These are phyloP conservation scores for Agrochola litura DNA, from an alignment of 2,888 invertebrate species.

Conservation along the genomic window DNA sequence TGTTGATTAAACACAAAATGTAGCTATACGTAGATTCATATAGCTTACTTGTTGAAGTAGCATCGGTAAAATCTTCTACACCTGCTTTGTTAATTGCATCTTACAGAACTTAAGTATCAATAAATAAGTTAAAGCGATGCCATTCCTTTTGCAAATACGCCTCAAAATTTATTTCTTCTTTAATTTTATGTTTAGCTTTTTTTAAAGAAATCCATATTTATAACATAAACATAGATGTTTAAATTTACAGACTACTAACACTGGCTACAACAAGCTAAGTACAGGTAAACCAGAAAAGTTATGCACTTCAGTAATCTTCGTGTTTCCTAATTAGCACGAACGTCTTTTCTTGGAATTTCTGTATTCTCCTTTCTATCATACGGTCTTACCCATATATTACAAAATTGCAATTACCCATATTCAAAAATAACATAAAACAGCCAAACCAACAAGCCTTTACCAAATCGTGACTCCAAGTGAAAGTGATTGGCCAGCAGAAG, in stretches of 20 bases:
- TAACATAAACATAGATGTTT: too few relatives aligned
- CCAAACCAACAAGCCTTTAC: conserved; percentile 27
- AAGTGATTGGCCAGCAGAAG: conserved; percentile 56
- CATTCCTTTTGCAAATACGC: conserved; percentile 4
- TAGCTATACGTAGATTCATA: not conserved
- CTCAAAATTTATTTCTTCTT: not conserved
- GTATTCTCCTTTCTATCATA: not conserved
- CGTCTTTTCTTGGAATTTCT: not conserved
- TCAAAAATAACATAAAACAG: conserved; percentile 2
- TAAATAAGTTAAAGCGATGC: conserved; percentile 15
- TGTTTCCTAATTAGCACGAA: not conserved
- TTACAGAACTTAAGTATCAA: conserved; percentile 7
- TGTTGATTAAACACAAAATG: not conserved
- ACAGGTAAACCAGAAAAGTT: not conserved
- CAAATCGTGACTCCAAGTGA: conserved; percentile 63
- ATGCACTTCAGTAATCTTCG: not conserved
- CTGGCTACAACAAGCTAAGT: not conserved
- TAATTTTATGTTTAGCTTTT: too few relatives aligned
- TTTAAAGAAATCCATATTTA: not conserved
- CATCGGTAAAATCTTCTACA: not conserved
- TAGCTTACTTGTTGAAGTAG: not conserved
- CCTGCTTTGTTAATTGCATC: not conserved
- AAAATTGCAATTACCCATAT: not conserved
- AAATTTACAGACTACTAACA: not conserved
- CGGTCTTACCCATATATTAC: not conserved